These are phyloP conservation scores for Microplitis demolitor DNA, from an alignment of 1,140 invertebrate genomes.

Conservation along the genomic window DNA sequence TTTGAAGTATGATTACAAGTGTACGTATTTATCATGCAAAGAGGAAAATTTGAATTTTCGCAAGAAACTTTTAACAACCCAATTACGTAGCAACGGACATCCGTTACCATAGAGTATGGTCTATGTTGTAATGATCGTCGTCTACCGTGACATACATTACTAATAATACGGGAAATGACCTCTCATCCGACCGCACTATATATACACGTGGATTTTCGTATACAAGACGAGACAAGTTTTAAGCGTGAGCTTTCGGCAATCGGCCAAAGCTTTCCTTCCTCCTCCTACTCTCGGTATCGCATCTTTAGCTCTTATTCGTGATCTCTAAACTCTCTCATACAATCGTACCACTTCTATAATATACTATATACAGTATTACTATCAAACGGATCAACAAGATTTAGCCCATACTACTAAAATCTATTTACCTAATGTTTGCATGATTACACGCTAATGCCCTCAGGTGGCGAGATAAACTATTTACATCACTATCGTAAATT, in stretches of 20 bases:
- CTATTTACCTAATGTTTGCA: constrained; percentile 25
- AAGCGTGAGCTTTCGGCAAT: constrained; percentile 27
- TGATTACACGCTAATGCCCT: no score
- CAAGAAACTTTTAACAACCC: constrained; percentile 33
- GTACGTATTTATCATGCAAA: background rate
- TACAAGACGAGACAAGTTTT: constrained; percentile 23
- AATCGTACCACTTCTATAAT: background rate
- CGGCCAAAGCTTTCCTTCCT: constrained; percentile 17
- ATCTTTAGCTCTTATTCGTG: constrained; percentile 13
- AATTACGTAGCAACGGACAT: constrained; percentile 27
- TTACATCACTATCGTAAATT: constrained; percentile 21
- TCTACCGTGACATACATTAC: constrained; percentile 24
- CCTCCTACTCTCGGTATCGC: background rate
- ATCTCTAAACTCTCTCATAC: background rate
- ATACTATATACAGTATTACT: background rate
- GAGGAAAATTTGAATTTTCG: background rate
- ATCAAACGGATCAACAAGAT: background rate
- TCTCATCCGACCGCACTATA: background rate
- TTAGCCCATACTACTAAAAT: background rate
- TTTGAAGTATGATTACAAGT: constrained; percentile 1
- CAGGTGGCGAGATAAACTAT: background rate
- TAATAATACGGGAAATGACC: constrained; percentile 33
- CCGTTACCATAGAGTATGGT: background rate
- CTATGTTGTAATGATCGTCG: constrained; percentile 11
- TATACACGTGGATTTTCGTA: background rate